Percentiles rank a stretch among this genome's conserved stretches.
phyloP scores from a whole-genome alignment of 1,140 invertebrate species.

The Zaprionus davidi region DNA sequence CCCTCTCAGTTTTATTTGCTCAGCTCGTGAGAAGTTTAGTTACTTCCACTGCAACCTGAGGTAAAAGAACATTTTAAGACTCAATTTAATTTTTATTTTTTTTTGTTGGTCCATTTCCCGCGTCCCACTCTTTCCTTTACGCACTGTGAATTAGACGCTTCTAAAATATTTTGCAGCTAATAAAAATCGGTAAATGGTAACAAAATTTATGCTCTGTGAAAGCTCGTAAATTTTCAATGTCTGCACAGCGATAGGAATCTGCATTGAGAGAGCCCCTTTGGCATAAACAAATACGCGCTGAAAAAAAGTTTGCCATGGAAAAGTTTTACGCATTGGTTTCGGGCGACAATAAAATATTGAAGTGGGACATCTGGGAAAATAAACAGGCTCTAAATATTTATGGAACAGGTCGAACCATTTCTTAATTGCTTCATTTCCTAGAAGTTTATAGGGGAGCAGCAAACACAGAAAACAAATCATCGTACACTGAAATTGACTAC shows the following conservation, averaged over 20 bases:
- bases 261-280: constrained; percentile 39
- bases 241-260: constrained; percentile 59
- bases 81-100: constrained; percentile 42
- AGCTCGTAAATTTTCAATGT: constrained; percentile 71
- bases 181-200: constrained; percentile 61
- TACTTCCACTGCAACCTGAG: background rate
- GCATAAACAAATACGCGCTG: constrained; percentile 30
- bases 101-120: constrained; percentile 2
- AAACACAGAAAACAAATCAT: background rate
- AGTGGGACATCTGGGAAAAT: constrained; percentile 10
- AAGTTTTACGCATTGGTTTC: constrained; percentile 28
- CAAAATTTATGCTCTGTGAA: constrained; percentile 57
- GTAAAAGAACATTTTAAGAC: background rate
- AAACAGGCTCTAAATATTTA: constrained; percentile 46
- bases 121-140: background rate
- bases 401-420: constrained; percentile 22
- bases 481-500: background rate
- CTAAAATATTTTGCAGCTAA: constrained; percentile 70
- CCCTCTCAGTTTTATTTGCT: constrained; percentile 49
- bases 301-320: constrained; percentile 38
- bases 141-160: constrained; percentile 28
- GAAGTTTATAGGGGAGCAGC: background rate
- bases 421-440: constrained; percentile 33
- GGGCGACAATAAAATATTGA: constrained; percentile 12
- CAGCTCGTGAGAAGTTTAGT: constrained; percentile 6